Evolutionary conservation across 2,113 vertebrate genomes (phyloP).

Genomic region (Galeopterus variegatus): DNA sequence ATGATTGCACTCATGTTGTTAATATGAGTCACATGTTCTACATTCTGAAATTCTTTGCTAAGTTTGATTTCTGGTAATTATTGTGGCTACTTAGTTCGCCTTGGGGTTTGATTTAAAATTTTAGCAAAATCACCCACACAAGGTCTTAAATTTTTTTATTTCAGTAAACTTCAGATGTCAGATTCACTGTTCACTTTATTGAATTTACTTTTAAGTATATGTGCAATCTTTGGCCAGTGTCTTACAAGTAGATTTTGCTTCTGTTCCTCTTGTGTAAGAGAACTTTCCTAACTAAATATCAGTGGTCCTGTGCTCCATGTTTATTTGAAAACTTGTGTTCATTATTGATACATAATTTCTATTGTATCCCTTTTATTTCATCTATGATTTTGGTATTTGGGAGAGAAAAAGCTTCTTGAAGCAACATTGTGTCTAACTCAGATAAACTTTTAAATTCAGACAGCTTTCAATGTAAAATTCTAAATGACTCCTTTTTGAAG

Average conservation of each 20-base stretch:
- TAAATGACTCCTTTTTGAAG: neutral
- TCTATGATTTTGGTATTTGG: neutral
- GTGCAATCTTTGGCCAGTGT: neutral
- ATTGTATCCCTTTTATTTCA: neutral
- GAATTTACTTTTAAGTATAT: slow-evolving; percentile 57
- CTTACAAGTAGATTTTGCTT: slow-evolving; percentile 44
- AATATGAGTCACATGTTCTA: neutral
- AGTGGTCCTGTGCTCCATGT: neutral
- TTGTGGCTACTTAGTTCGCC: neutral
- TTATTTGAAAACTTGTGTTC: slow-evolving; percentile 55
- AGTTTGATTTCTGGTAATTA: slow-evolving; percentile 8
- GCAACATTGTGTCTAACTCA: neutral
- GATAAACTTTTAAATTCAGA: neutral
- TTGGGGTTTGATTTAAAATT: slow-evolving; percentile 29
- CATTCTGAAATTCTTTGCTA: neutral
- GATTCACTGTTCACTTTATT: neutral
- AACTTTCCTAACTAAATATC: neutral
- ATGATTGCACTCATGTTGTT: neutral
- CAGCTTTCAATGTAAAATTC: neutral
- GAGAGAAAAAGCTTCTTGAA: neutral
- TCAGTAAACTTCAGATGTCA: slow-evolving; percentile 53
- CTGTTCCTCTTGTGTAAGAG: slow-evolving; percentile 30
- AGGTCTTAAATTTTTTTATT: slow-evolving; percentile 18
- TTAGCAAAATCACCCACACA: slow-evolving; percentile 34
- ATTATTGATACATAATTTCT: slow-evolving; percentile 12